These are phyloP conservation scores for Chironomus riparius DNA, from an alignment of 2,888 invertebrate species.

Conservation along the genomic window DNA sequence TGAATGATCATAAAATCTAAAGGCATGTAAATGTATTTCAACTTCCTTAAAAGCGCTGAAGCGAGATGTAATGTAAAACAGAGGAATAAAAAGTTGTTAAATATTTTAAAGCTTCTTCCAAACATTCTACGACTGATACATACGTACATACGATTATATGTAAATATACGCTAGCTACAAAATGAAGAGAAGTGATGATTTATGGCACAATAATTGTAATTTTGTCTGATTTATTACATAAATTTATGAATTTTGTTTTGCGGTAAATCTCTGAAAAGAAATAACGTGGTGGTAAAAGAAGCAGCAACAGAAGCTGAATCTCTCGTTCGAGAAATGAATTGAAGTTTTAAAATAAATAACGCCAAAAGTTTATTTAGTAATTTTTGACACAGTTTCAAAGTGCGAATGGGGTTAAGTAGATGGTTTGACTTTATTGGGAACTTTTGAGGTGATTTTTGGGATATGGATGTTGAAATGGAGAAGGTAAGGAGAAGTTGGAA, in stretches of 20 bases:
- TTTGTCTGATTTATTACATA: slow-evolving; percentile 18
- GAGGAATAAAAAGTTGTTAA: slow-evolving; percentile 4
- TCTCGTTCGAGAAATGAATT: too few species aligned
- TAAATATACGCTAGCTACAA: neutral
- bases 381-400: too few species aligned
- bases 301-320: neutral
- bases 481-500: too few species aligned
- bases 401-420: too few species aligned
- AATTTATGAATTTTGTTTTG: slow-evolving; percentile 10
- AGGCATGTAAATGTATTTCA: slow-evolving; percentile 1
- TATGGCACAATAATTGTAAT: slow-evolving; percentile 19
- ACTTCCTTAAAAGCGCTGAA: neutral
- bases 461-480: too few species aligned
- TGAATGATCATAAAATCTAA: neutral
- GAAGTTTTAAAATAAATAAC: too few species aligned
- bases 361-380: too few species aligned
- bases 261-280: slow-evolving; percentile 8
- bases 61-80: neutral
- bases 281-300: neutral
- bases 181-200: slow-evolving; percentile 5
- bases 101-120: slow-evolving; percentile 12
- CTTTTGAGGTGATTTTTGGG: too few species aligned
- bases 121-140: too few species aligned
- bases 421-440: too few species aligned
- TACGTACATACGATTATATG: neutral